Evolutionary conservation across 2,888 invertebrate species (phyloP).

Genomic region (Clostera curtula): DNA sequence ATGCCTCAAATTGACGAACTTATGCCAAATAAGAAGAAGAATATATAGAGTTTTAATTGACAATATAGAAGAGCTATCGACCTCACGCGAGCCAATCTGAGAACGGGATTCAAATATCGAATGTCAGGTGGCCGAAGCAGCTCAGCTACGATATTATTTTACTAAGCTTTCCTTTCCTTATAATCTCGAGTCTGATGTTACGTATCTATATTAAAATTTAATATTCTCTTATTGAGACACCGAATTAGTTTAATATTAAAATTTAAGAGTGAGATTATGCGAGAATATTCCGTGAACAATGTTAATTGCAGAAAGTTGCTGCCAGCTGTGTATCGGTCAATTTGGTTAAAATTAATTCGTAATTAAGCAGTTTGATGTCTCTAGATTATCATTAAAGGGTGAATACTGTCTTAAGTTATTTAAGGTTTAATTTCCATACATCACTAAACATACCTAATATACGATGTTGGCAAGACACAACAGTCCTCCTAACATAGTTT

Average conservation of each 20-base stretch:
- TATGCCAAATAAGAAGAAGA: too few relatives aligned
- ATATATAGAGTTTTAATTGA: too few relatives aligned
- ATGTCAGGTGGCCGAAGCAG: conserved; percentile 29
- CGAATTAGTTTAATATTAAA: conserved; percentile 1
- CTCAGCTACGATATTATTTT: conserved; percentile 37
- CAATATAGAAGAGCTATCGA: conserved; percentile 33
- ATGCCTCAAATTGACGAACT: too few relatives aligned
- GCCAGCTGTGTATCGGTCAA: neutral
- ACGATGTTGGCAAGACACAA: too few relatives aligned
- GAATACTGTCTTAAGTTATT: too few relatives aligned
- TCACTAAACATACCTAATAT: too few relatives aligned
- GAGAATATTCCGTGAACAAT: neutral
- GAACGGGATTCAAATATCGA: conserved; percentile 44
- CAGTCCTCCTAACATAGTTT: too few relatives aligned
- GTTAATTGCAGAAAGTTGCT: neutral
- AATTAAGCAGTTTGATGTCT: too few relatives aligned
- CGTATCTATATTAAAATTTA: conserved; percentile 13
- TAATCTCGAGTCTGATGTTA: conserved; percentile 26
- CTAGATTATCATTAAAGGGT: too few relatives aligned
- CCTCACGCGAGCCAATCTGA: conserved; percentile 32
- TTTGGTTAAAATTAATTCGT: neutral
- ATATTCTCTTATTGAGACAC: conserved; percentile 9
- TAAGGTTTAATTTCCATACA: too few relatives aligned
- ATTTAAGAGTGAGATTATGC: neutral
- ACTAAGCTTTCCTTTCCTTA: conserved; percentile 42